A percentile compares a stretch with the other conserved stretches of the same genome.
These are phyloP conservation scores for Cremastinae sp. DNA, from an alignment of 2,888 invertebrate species.

Conservation along the genomic window DNA sequence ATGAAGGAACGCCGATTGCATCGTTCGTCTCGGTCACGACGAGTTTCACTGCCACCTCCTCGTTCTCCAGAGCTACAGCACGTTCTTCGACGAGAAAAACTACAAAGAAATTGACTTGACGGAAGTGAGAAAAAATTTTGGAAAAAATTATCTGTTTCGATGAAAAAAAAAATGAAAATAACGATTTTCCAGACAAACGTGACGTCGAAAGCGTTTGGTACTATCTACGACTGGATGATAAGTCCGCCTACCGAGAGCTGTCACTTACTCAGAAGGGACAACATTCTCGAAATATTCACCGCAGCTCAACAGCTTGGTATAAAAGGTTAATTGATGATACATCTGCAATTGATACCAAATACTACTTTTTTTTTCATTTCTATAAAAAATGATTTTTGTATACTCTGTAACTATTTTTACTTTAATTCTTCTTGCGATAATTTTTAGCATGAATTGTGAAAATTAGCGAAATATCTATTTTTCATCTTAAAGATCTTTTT, in stretches of 20 bases:
- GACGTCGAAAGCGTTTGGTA: constrained; percentile 84
- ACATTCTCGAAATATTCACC: constrained; percentile 87
- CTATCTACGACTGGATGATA: constrained; percentile 92
- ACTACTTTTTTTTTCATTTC: too few species aligned
- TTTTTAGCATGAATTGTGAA: too few species aligned
- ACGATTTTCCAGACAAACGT: constrained; percentile 74
- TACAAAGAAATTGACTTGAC: constrained; percentile 75
- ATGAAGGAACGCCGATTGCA: constrained; percentile 86
- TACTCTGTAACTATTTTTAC: too few species aligned
- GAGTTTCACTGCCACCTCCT: constrained; percentile 87
- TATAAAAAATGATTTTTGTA: too few species aligned
- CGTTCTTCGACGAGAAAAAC: constrained; percentile 83
- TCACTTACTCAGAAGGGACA: constrained; percentile 85
- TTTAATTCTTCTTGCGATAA: too few species aligned
- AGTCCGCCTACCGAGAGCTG: constrained; percentile 84
- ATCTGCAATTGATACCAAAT: too few species aligned
- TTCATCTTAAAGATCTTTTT: too few species aligned
- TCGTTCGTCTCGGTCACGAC: constrained; percentile 85
- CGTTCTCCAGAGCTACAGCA: constrained; percentile 87
- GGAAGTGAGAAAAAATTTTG: constrained; percentile 67
- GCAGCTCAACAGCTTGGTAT: constrained; percentile 87
- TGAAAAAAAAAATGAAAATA: constrained; percentile 17
- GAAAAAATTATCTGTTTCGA: constrained; percentile 11
- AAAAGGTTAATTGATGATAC: constrained; percentile 82
- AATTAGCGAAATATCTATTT: too few species aligned